Base-by-base conservation (phyloP, 1,140 invertebrate species). In the Latrodectus geometricus region DNA sequence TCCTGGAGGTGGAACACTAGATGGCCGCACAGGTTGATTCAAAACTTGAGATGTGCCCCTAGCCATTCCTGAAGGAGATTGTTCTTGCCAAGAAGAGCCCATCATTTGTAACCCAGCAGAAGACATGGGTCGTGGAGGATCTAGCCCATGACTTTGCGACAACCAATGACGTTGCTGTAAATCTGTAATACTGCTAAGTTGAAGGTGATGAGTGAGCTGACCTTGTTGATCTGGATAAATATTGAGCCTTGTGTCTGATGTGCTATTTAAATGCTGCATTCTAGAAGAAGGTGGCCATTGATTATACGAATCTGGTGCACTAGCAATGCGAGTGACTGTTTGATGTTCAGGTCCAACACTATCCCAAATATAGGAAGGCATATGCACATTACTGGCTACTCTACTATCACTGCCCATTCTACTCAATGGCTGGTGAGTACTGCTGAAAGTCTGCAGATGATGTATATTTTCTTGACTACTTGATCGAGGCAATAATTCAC, bases 281-380 rank as follows among this genome's bases (percentile, higher is more conserved):
- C 88, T 75, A n/a, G 86, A 48, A 87, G 89, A 20, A 14, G 91
- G 92, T 83, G 90, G 92, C 93, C 91, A 93, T 85, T 89, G 93
- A 88, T 91, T 91, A 90, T 92, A 93, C 0, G 93, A 93, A 89
- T 94, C 94, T 5, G 96, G 96, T 5, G 95, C 95, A 12, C 95
- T 96, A 0, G 95, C 95, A 21, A 95, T 96, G 50, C 96, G 93
- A 9, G 94, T 94, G 15, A 95, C 94, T 88, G 93, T 93, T 88
- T 92, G 92, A 89, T 93, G 93, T 15, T 50, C 49, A 61, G 80
- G 3, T 21, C 1, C 14, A 48, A 65, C 35, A 35, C 21, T 70
- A 21, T 70, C 79, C 70, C 68, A 80, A 7, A 86, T 17, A n/a
- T 73, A 66, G 54, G 72, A 56, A 91, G 75, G 75, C n/a, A n/a